Conservation (phyloP, 2,113 vertebrate genomes). For the Zosterops lateralis region DNA sequence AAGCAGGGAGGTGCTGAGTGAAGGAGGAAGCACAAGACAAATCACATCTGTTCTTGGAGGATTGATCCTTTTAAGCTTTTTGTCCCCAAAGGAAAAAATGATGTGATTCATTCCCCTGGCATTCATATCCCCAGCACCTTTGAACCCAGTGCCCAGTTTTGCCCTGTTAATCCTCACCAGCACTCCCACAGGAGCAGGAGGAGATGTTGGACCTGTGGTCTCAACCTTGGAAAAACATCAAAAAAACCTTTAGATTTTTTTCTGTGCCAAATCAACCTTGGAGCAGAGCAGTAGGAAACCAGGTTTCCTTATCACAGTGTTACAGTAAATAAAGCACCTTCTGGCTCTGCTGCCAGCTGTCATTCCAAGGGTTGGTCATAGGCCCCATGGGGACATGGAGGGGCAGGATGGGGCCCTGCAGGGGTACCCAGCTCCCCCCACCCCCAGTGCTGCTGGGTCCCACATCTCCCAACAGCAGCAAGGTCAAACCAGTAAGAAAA, state of each 20-base stretch:
- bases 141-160: not conserved
- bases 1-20: rapidly evolving
- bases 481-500: not conserved
- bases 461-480: not conserved
- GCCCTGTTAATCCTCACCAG: not conserved
- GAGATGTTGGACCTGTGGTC: rapidly evolving
- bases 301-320: not conserved
- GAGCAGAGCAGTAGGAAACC: not conserved
- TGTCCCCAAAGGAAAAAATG: not conserved
- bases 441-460: not conserved
- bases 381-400: rapidly evolving
- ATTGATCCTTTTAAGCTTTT: not conserved
- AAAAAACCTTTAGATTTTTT: not conserved
- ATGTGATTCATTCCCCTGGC: not conserved
- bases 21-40: not conserved
- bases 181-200: rapidly evolving
- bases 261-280: not conserved
- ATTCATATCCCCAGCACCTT: not conserved
- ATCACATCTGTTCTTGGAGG: not conserved
- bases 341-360: not conserved
- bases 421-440: not conserved
- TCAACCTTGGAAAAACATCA: not conserved
- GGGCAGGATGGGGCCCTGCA: not conserved
- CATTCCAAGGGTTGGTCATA: not conserved
- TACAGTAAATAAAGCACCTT: not conserved